Conservation (phyloP, 1,140 invertebrate species). For the Cyrtorhinus lividipennis region DNA sequence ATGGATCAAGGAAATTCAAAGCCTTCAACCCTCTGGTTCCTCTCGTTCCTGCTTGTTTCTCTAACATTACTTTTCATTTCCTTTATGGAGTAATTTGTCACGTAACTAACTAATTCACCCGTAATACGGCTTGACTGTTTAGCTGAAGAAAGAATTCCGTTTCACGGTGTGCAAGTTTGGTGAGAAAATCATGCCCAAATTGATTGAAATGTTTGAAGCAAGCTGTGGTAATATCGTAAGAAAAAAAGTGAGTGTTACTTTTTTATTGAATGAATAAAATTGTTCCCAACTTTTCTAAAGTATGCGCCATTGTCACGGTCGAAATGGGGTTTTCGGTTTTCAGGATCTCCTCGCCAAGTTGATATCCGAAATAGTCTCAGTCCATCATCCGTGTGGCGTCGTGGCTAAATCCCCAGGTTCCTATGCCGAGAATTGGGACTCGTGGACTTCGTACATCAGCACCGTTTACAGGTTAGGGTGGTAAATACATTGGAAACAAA, state of each 20-base stretch:
- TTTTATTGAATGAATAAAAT: too few relatives aligned
- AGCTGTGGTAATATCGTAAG: not conserved
- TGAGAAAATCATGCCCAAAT: not conserved
- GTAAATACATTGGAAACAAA: not conserved
- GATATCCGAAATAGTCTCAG: conserved; percentile 1
- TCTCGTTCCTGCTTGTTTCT: not conserved
- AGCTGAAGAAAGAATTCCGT: conserved; percentile 5
- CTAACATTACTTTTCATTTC: not conserved
- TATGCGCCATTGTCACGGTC: too few relatives aligned
- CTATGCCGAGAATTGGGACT: not conserved
- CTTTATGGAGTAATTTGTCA: not conserved
- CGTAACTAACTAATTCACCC: too few relatives aligned
- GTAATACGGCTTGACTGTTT: too few relatives aligned
- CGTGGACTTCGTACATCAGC: not conserved
- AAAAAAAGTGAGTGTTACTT: conserved; percentile 6
- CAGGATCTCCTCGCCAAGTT: conserved; percentile 11
- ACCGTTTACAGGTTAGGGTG: not conserved
- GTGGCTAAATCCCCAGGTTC: conserved; percentile 1
- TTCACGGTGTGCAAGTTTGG: conserved; percentile 4
- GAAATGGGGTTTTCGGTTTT: not conserved
- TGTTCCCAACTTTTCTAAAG: too few relatives aligned
- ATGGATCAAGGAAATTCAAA: too few relatives aligned
- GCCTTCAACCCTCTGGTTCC: too few relatives aligned
- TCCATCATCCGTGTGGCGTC: conserved; percentile 12
- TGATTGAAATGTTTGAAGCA: not conserved